Evolutionary conservation across 1,140 invertebrate species (phyloP).

Genomic region (Drosophila elegans): DNA sequence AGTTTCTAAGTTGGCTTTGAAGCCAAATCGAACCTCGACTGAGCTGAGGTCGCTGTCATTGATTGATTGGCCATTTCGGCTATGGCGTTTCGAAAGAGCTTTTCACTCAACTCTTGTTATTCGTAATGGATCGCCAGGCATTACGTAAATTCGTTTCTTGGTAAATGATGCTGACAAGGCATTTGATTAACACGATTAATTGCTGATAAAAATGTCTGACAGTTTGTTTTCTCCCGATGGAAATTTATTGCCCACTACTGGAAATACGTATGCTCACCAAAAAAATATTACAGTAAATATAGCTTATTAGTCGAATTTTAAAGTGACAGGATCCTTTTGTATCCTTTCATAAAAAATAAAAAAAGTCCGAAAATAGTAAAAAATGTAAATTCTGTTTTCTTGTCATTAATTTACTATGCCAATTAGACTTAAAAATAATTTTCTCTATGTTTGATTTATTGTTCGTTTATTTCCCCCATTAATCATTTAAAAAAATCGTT

Average conservation of each 20-base stretch:
- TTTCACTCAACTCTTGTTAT: slow-evolving; percentile 60
- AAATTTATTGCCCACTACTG: slow-evolving; percentile 55
- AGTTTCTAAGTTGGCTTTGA: slow-evolving; percentile 56
- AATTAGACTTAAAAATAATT: too few species aligned
- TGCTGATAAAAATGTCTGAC: slow-evolving; percentile 82
- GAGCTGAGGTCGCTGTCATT: slow-evolving; percentile 56
- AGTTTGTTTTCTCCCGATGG: slow-evolving; percentile 60
- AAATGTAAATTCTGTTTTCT: too few species aligned
- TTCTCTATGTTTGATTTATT: too few species aligned
- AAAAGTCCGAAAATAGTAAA: not conserved
- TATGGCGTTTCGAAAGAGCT: slow-evolving; percentile 60
- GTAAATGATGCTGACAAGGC: slow-evolving; percentile 82
- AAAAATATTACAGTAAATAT: slow-evolving; percentile 1
- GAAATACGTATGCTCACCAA: slow-evolving; percentile 35
- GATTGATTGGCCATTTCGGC: slow-evolving; percentile 70
- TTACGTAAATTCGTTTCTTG: slow-evolving; percentile 70
- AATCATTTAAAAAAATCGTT: not conserved
- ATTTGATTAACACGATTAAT: slow-evolving; percentile 83
- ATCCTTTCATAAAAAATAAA: not conserved
- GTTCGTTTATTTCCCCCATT: too few species aligned
- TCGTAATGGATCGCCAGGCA: slow-evolving; percentile 40
- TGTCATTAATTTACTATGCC: too few species aligned
- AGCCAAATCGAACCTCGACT: slow-evolving; percentile 10
- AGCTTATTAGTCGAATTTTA: not conserved
- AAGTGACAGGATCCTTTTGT: too few species aligned